These are phyloP conservation scores for Pyxicephalus adspersus DNA, from an alignment of 2,113 vertebrate species.

Conservation along the genomic window DNA sequence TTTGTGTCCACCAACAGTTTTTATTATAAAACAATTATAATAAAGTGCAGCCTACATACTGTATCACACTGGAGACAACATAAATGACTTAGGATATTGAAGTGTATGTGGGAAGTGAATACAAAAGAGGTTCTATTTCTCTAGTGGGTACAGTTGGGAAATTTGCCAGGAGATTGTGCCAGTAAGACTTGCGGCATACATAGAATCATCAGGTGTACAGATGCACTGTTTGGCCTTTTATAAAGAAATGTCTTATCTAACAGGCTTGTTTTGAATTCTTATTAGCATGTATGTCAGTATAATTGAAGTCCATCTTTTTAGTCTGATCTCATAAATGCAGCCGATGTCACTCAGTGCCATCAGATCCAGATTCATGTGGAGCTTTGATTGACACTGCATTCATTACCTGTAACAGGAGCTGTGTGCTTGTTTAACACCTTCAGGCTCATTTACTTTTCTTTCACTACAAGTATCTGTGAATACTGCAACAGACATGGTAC, in stretches of 20 bases:
- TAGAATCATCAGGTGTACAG: too few relatives aligned
- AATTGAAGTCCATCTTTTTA: constrained; percentile 33
- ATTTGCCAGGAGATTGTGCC: neutral
- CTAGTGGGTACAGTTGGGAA: neutral
- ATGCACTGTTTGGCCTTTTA: neutral
- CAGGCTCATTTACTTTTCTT: constrained; percentile 34
- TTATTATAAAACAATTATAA: too few relatives aligned
- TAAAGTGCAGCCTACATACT: too few relatives aligned
- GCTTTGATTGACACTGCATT: constrained; percentile 1
- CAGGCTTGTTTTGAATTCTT: neutral
- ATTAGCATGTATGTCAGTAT: constrained; percentile 18
- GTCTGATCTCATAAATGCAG: constrained; percentile 6
- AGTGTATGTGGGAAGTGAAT: too few relatives aligned
- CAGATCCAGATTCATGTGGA: neutral
- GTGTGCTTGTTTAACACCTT: constrained; percentile 14
- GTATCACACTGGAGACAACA: too few relatives aligned
- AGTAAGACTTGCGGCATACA: too few relatives aligned
- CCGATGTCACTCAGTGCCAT: constrained; percentile 17
- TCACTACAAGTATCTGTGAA: constrained; percentile 4
- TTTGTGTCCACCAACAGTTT: too few relatives aligned
- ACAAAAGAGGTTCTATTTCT: too few relatives aligned
- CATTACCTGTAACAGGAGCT: constrained; percentile 22
- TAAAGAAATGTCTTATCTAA: neutral
- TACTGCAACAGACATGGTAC: neutral
- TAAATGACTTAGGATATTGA: too few relatives aligned